Base-by-base conservation (phyloP, 1,140 invertebrate species). In the Diachasma alloeum region DNA sequence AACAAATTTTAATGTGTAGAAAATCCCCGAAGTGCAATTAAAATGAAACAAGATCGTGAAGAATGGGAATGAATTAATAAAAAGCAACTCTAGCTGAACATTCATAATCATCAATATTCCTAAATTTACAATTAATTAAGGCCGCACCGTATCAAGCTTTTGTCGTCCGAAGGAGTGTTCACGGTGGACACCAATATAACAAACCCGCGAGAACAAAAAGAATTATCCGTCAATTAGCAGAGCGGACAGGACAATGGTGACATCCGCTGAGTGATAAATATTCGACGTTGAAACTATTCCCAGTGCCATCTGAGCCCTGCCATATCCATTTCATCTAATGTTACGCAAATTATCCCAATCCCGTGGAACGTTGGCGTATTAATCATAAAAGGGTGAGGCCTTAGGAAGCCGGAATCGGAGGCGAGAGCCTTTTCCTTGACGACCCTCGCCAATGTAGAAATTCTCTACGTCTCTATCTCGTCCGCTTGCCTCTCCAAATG, bases 321-420 rank as follows among this genome's bases (percentile, higher is more conserved):
- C 75, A 77, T 75, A 81, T 81, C 78, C 81, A 75, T 78, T 78
- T 78, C 70, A 77, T 81, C 74, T 72, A 53, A 73, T 77, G 79
- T 81, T 83, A 83, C 81, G 78, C 79, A 83, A 82, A 83, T 81
- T 81, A 80, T 78, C 78, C 74, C 73, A 76, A 79, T 82, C 75
- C 75, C 53, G 59, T 56, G 42, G 46, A 80, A 76, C 74, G 77
- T 75, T 77, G 76, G 79, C 74, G 69, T 83, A 82, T 84, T 84
- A 84, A 84, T 84, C 83, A 84, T 83, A 5, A 15, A 31, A 31
- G 59, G 24, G 19, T 63, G 24, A 31, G 19, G 59, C 15, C 59
- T 15, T 1, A 26, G 59, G 22, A 31, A 63, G 48, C 48, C 6
- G 17, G 48, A 53, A 53, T 53, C 17, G 19, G 59, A 63, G 24